A percentile compares a stretch with the other conserved stretches of the same genome.
Conservation (phyloP, 2,797 vertebrate species). For the Protonibea diacanthus region DNA sequence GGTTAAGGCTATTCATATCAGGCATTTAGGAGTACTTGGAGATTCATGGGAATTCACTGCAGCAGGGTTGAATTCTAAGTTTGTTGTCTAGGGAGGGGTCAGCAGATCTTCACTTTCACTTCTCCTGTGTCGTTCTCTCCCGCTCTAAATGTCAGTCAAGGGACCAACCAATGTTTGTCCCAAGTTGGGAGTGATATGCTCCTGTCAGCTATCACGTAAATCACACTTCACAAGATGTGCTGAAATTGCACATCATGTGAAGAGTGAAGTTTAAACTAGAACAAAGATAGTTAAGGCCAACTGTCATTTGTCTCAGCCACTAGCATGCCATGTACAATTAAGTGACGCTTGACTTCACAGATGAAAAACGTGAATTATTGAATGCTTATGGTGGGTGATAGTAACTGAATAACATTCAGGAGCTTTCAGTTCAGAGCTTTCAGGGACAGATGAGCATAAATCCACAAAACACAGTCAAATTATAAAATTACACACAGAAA, state of each 20-base stretch:
- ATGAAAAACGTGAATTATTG: conserved; percentile 3
- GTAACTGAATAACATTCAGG: too few species aligned
- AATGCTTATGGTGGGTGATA: background rate
- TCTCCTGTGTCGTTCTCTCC: background rate
- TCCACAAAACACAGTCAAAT: background rate
- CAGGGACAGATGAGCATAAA: background rate
- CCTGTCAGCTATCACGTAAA: background rate
- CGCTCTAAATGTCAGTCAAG: background rate
- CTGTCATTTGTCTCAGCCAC: background rate
- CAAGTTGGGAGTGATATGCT: background rate
- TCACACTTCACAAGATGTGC: background rate
- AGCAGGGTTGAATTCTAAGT: background rate
- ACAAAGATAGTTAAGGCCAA: background rate
- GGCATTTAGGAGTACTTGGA: background rate
- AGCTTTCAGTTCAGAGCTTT: background rate
- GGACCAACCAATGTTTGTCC: background rate
- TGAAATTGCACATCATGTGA: background rate
- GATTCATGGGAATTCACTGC: conserved; percentile 15
- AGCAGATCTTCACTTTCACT: conserved; percentile 17
- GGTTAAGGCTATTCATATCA: conserved; percentile 19
- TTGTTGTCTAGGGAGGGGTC: background rate
- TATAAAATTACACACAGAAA: background rate
- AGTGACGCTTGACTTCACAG: background rate
- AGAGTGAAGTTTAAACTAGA: background rate
- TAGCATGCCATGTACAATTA: background rate